Evolutionary conservation across 2,113 vertebrate species (phyloP).

Genomic region (Rhinolophus ferrumequinum): DNA sequence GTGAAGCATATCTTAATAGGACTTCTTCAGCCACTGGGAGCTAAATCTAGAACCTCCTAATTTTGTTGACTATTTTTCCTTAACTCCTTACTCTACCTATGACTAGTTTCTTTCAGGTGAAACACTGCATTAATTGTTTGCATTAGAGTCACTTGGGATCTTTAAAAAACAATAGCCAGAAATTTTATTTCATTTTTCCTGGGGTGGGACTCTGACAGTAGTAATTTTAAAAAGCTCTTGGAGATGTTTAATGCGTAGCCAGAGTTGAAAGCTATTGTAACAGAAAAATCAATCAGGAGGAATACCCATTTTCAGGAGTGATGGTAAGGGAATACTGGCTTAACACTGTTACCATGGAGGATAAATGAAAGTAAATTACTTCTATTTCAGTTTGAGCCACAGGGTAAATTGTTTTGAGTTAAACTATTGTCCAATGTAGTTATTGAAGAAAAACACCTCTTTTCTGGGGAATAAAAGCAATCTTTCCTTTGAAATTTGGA

Average conservation of each 20-base stretch:
- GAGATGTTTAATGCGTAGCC: not conserved
- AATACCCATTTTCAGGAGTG: not conserved
- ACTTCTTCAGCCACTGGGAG: not conserved
- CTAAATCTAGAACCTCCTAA: not conserved
- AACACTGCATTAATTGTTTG: not conserved
- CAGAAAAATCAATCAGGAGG: not conserved
- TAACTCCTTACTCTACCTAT: not conserved
- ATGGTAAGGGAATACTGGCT: not conserved
- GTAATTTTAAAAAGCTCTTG: not conserved
- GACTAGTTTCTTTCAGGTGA: not conserved
- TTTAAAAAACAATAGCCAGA: not conserved
- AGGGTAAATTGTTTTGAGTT: slow-evolving; percentile 1
- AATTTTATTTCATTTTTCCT: not conserved
- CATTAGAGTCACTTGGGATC: not conserved
- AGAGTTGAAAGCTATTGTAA: not conserved
- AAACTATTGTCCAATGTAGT: not conserved
- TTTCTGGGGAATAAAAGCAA: not conserved
- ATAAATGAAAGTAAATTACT: slow-evolving; percentile 41
- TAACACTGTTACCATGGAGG: not conserved
- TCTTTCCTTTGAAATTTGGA: not conserved
- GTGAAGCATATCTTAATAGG: not conserved
- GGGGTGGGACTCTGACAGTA: not conserved
- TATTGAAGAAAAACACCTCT: not conserved
- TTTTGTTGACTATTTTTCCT: not conserved
- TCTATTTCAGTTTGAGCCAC: not conserved